Evolutionary conservation across 2,888 invertebrate species (phyloP), one percentile per base, ranked within the genome.

Genomic region (Parascotia fuliginaria): DNA sequence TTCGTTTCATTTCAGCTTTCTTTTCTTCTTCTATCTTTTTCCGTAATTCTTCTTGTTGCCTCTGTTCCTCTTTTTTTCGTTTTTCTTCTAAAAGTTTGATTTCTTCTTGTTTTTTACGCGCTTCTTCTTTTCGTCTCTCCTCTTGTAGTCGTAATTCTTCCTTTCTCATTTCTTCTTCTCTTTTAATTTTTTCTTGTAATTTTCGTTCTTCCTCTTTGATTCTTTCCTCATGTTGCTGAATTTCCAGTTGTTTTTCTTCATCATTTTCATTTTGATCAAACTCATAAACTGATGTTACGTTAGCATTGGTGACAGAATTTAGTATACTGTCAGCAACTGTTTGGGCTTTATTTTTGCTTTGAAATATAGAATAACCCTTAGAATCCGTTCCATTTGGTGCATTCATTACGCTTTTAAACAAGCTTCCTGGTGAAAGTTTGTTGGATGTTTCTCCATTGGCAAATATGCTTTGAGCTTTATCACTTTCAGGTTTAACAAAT

Each of bases 261-360:
- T 76, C 73, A 32, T 70, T 70, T 11, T 81, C 75, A 65, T 76
- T 75, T 54, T 76, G 70, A 59, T 80, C 70, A 65, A 88, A 89
- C 13, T 91, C 83, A 52, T 85, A 90, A 42, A 87, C 63, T 24
- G 75, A 70, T 39, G 65, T 32, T 7, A 19, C 27, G 3, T 34
- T 15, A 13, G 38, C 5, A 7, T 22, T 12, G 2, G 33, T 11
- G 39, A 49, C 19, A 12, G 88, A 86, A 60, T 77, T 79, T 53
- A 86, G 77, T 70, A 89, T 85, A 63, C 77, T 86, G 58, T 85
- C 83, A 46, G 87, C 84, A 11, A 84, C 84, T 16, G 85, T 74
- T 39, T 78, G 77, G 22, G 75, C 76, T 68, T 85, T 87, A 64
- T 86, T 89, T 77, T 89, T 90, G 45, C 69, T 84, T 66, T 81